These are phyloP conservation scores for Fragum sueziense DNA, from an alignment of 2,888 invertebrate genomes.

Conservation along the genomic window DNA sequence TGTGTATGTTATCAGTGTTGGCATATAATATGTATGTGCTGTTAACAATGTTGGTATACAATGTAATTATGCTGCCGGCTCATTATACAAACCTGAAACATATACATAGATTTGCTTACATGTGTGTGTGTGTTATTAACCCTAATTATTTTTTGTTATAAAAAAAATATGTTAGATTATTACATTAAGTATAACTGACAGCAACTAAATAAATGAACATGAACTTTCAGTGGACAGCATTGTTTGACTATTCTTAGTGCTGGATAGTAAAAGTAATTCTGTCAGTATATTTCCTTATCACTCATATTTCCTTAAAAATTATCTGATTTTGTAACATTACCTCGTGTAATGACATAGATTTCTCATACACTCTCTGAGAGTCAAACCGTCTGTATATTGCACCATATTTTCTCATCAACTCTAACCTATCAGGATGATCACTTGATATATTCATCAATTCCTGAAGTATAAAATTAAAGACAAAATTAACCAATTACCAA, in stretches of 20 bases:
- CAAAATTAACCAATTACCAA: no score
- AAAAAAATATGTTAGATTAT: no score
- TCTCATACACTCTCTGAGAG: conserved; percentile 97
- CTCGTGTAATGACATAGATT: conserved; percentile 98
- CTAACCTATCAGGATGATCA: conserved; percentile 92
- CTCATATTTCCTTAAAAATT: background rate
- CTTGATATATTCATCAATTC: conserved; percentile 95
- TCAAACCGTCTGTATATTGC: conserved; percentile 99
- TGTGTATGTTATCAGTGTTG: background rate
- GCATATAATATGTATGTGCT: no score
- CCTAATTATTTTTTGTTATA: no score
- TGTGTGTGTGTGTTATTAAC: no score
- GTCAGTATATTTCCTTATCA: no score
- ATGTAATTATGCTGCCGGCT: conserved; percentile 98
- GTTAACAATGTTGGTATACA: conserved; percentile 96
- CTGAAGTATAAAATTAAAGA: conserved; percentile 81
- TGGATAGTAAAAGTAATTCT: no score
- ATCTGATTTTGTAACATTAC: conserved; percentile 82
- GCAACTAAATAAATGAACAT: no score
- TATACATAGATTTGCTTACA: background rate
- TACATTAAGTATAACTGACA: no score
- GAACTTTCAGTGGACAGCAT: no score
- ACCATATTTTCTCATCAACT: conserved; percentile 91
- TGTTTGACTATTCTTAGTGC: no score
- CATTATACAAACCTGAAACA: conserved; percentile 94